Evolutionary conservation across 2,888 invertebrate genomes (phyloP).

Genomic region (Ophion ellenae): DNA sequence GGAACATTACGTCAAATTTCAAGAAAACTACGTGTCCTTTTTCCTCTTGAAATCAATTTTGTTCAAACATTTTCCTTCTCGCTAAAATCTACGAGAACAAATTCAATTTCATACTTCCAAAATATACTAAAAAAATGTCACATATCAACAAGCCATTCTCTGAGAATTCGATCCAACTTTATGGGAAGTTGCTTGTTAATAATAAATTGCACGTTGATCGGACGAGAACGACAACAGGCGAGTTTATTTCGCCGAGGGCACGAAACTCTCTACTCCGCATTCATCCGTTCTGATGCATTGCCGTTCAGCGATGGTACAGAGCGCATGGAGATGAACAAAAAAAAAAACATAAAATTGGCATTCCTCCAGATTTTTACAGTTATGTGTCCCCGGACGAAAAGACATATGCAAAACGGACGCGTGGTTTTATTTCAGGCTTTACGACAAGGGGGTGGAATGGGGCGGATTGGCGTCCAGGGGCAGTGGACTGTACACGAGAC

Average conservation of each 20-base stretch:
- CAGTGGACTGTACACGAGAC: slow-evolving; percentile 20
- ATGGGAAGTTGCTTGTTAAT: slow-evolving; percentile 3
- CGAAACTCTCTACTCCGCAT: slow-evolving; percentile 4
- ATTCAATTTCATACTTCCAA: too few species aligned
- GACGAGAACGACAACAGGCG: slow-evolving; percentile 1
- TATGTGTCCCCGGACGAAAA: slow-evolving; percentile 52
- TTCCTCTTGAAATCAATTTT: too few species aligned
- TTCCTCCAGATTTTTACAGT: slow-evolving; percentile 59
- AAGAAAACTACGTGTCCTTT: too few species aligned
- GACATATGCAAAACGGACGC: slow-evolving; percentile 63
- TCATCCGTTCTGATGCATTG: slow-evolving; percentile 55
- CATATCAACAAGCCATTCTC: neutral
- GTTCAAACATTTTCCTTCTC: too few species aligned
- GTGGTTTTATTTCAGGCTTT: slow-evolving; percentile 64
- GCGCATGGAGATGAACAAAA: slow-evolving; percentile 40
- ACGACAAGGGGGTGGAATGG: slow-evolving; percentile 43
- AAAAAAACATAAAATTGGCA: slow-evolving; percentile 49
- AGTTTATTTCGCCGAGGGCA: slow-evolving; percentile 20
- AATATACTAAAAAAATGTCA: neutral
- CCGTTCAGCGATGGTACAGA: slow-evolving; percentile 44
- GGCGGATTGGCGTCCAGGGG: neutral
- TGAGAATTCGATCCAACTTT: neutral
- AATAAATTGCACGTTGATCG: slow-evolving; percentile 2
- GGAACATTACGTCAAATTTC: too few species aligned
- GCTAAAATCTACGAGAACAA: too few species aligned